Evolutionary conservation across 2,888 invertebrate species (phyloP).

Genomic region (Tipula vernalis): DNA sequence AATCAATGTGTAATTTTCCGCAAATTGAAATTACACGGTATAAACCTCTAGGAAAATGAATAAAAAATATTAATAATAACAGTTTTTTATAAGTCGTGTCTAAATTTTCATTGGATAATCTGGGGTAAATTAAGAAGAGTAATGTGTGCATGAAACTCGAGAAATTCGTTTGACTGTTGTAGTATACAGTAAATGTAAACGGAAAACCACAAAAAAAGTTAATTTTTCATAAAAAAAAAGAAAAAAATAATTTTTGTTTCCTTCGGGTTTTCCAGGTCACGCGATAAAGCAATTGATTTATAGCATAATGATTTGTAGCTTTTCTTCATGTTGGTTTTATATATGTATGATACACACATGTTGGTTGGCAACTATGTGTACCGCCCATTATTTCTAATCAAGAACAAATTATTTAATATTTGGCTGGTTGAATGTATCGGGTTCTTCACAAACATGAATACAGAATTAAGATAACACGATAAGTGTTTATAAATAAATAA

Average conservation of each 20-base stretch:
- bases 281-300: neutral
- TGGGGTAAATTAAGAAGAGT: neutral
- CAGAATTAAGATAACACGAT: neutral
- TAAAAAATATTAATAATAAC: neutral
- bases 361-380: neutral
- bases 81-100: neutral
- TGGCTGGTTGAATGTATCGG: neutral
- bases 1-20: neutral
- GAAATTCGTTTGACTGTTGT: neutral
- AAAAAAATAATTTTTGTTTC: neutral
- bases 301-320: neutral
- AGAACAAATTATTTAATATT: neutral
- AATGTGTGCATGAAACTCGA: neutral
- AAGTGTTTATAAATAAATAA: neutral
- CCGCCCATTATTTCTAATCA: neutral
- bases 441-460: neutral
- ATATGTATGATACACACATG: neutral
- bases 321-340: neutral
- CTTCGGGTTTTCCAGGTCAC: neutral
- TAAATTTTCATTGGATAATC: neutral
- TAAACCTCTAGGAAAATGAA: neutral
- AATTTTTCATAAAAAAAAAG: too few species aligned
- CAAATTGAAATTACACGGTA: neutral
- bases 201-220: neutral
- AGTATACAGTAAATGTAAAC: neutral